Base-by-base conservation (phyloP, 2,797 vertebrate species). In the Microchirus variegatus region DNA sequence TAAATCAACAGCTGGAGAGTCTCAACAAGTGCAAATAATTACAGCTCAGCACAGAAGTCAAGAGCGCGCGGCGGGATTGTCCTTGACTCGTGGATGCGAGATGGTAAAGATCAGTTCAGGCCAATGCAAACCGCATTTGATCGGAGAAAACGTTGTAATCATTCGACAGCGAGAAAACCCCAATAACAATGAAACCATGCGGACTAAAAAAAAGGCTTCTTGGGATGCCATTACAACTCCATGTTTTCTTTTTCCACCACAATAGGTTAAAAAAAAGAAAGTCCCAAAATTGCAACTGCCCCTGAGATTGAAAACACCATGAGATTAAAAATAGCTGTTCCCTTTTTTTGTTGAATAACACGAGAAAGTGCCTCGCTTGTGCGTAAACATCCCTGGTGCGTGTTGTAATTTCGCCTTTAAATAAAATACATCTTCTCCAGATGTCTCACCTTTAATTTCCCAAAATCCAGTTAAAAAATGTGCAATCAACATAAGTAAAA, bases 1-100 rank as follows among this genome's bases (percentile, higher is more conserved):
- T 93, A 86, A 90, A 93, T 92, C 93, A 94, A 93, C 93, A 94
- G 92, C 93, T 93, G 94, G 90, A 91, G 92, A 90, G 91, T 93
- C 90, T 73, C 62, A 71, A 87, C 87, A 90, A 89, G 91, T 86
- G 71, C 92, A 91, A 31, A 93, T 92, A 91, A 94, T 95, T 94
- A 94, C 88, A 84, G 80, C 89, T 94, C 91, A 94, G 94, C 93
- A 93, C 84, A 81, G 72, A 89, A 91, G 94, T 94, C 93, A 94
- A 90, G 87, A 88, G 69, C 66, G 87, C 87, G 87, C 89, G 87
- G 90, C 91, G 93, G 93, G 93, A 94, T 92, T 93, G 91, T 85
- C 90, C 90, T 93, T 94, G 92, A 95, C 90, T 83, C 89, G 75
- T 42, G 12, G 13, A 11, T 42, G 7, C 53, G 78, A 86, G 90